phyloP scores from a whole-genome alignment of 2,113 vertebrate genomes.

The Condylura cristata region DNA sequence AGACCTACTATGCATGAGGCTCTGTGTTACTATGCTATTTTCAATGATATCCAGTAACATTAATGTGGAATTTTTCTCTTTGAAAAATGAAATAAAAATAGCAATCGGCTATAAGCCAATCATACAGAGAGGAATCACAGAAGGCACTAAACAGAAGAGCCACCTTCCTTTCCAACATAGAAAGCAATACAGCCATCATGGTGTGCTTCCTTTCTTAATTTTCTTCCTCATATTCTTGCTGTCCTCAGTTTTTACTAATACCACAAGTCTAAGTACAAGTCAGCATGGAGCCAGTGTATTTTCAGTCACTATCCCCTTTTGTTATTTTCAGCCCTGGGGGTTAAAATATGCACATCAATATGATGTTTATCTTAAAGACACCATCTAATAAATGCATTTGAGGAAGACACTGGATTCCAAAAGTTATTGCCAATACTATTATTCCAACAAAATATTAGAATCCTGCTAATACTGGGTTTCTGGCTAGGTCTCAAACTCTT shows the following conservation, averaged over 20 bases:
- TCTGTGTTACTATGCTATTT: slow-evolving; percentile 15
- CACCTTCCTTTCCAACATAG: slow-evolving; percentile 41
- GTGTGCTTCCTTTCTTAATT: slow-evolving; percentile 67
- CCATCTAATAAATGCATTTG: slow-evolving; percentile 50
- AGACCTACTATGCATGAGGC: slow-evolving; percentile 37
- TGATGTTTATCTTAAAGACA: slow-evolving; percentile 58
- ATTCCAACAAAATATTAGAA: slow-evolving; percentile 36
- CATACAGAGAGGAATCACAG: slow-evolving; percentile 36
- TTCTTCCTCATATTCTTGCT: slow-evolving; percentile 47
- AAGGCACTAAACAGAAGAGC: slow-evolving; percentile 43
- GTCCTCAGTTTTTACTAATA: slow-evolving; percentile 56
- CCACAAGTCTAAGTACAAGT: slow-evolving; percentile 1
- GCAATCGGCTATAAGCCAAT: slow-evolving; percentile 2
- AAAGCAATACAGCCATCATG: slow-evolving; percentile 43
- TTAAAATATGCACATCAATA: slow-evolving; percentile 64
- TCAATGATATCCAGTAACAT: not conserved
- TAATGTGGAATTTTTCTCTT: slow-evolving; percentile 68
- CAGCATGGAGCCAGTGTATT: slow-evolving; percentile 50
- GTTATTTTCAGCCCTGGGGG: slow-evolving; percentile 61
- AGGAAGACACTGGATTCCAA: slow-evolving; percentile 52
- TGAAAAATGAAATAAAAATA: slow-evolving; percentile 65
- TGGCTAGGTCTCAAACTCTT: not conserved
- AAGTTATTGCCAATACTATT: slow-evolving; percentile 36
- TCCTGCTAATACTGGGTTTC: not conserved
- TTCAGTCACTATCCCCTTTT: slow-evolving; percentile 54